These are phyloP conservation scores for Sebastolobus alascanus DNA, from an alignment of 2,797 vertebrate genomes.

Conservation along the genomic window DNA sequence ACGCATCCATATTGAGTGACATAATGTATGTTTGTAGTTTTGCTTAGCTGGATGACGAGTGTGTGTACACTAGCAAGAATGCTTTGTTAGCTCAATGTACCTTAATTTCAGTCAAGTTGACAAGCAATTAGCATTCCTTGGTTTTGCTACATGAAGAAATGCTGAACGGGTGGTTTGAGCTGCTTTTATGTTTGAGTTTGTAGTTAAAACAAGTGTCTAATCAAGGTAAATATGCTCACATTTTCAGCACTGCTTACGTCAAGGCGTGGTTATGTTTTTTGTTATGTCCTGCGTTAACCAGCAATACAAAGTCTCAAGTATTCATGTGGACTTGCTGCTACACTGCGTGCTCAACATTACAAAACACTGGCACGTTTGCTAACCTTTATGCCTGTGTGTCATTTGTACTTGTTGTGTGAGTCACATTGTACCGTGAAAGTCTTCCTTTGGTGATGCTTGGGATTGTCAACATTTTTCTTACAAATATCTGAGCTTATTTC, in stretches of 20 bases:
- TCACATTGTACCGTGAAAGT: slow-evolving; percentile 1
- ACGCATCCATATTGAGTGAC: not conserved
- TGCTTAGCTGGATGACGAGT: too few species aligned
- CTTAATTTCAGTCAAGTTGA: too few species aligned
- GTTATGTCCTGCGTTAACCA: not conserved
- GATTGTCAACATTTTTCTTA: slow-evolving; percentile 9
- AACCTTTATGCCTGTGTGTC: slow-evolving; percentile 24
- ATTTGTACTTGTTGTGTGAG: slow-evolving; percentile 23
- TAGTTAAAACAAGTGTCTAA: too few species aligned
- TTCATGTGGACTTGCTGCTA: not conserved
- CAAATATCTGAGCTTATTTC: slow-evolving; percentile 1
- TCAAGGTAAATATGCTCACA: too few species aligned
- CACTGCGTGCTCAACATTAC: not conserved
- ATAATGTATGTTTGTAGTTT: too few species aligned
- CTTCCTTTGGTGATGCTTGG: not conserved
- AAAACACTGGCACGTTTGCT: not conserved
- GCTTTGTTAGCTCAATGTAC: too few species aligned
- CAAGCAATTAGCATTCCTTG: too few species aligned
- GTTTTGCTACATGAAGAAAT: too few species aligned
- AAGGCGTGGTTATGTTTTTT: too few species aligned
- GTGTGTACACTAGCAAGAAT: too few species aligned
- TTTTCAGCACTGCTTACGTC: not conserved
- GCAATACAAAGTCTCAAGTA: not conserved
- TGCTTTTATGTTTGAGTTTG: too few species aligned
- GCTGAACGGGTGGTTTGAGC: too few species aligned